Evolutionary conservation across 92 coral and sea anemone genomes (phyloP).

Genomic region (Parazoanthus darwini): DNA sequence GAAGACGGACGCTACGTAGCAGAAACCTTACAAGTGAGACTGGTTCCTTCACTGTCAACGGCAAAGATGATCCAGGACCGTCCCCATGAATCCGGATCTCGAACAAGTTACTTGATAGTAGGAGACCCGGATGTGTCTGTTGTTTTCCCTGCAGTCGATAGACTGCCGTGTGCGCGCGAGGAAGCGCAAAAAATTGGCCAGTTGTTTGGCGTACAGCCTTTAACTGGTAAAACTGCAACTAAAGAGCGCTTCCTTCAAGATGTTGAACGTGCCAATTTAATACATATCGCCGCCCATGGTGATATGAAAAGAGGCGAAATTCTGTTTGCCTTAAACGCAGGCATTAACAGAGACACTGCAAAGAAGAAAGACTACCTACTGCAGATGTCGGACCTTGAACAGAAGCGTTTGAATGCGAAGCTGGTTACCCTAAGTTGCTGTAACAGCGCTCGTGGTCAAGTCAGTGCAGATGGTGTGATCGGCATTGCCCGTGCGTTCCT

Average conservation of each 20-base stretch:
- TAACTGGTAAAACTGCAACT: not conserved
- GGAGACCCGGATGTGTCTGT: not conserved
- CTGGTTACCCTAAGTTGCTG: slow-evolving; percentile 14
- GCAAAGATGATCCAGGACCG: too few relatives aligned
- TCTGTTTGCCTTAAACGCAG: not conserved
- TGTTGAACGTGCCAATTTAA: not conserved
- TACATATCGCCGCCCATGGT: slow-evolving; percentile 8
- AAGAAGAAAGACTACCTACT: not conserved
- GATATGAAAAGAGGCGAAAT: slow-evolving; percentile 2
- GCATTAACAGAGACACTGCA: not conserved
- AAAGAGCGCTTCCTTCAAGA: not conserved
- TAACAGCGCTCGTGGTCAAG: slow-evolving; percentile 1
- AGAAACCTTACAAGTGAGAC: too few relatives aligned
- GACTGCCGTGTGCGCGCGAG: not conserved
- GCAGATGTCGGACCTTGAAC: not conserved
- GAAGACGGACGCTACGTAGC: too few relatives aligned
- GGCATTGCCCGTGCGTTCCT: slow-evolving; percentile 4
- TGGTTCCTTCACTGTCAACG: too few relatives aligned
- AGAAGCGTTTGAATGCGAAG: not conserved
- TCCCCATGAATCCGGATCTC: too few relatives aligned
- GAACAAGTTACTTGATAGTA: too few relatives aligned
- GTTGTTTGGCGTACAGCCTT: not conserved
- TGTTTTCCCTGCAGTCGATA: not conserved
- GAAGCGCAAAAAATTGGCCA: not conserved
- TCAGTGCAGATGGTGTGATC: not conserved